Evolutionary conservation across 2,888 invertebrate species (phyloP), one percentile per base, ranked within the genome.

Genomic region (Leucania comma): DNA sequence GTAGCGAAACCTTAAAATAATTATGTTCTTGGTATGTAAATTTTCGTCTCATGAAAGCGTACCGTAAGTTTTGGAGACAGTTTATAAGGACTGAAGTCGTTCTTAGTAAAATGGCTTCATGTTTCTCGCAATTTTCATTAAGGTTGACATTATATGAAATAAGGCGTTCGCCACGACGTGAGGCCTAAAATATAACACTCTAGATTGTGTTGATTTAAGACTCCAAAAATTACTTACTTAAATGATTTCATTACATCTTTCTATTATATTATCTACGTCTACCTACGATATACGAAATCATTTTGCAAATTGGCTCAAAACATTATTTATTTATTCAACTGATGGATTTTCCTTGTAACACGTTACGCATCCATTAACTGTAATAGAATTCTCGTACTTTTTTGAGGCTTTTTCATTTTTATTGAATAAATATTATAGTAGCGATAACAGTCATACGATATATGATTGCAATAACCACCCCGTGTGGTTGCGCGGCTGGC

Each of bases 331-430:
- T 77, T 81, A 73, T 75, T 73, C 69, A 61, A 63, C 75, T 79
- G 85, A 84, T 84, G 85, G 85, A 81, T 75, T 85, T 83, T 71
- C 72, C 76, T 73, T 81, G 81, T 81, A 72, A 72, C 77, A 68
- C 63, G 70, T 75, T 73, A 81, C 72, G 65, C 29, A 64, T 75
- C 74, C 82, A 83, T 80, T 78, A 75, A 54, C 38, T 50, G 32
- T 74, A 69, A 70, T 75, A 75, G 51, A 63, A 74, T 76, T 79
- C 67, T 29, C 61, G 51, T 35, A 60, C 65, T 69, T 70, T 73
- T 73, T 62, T 54, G 64, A 54, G 59, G 29, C 61, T 51, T 56
- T 73, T 72, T 46, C 71, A 76, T 71, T 76, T 85, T 73, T 53
- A 48, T 50, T 38, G 17, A 61, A 59, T 65, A 48, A 72, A 65